Base-by-base conservation (phyloP, 2,797 vertebrate genomes). In the Lates japonicus region DNA sequence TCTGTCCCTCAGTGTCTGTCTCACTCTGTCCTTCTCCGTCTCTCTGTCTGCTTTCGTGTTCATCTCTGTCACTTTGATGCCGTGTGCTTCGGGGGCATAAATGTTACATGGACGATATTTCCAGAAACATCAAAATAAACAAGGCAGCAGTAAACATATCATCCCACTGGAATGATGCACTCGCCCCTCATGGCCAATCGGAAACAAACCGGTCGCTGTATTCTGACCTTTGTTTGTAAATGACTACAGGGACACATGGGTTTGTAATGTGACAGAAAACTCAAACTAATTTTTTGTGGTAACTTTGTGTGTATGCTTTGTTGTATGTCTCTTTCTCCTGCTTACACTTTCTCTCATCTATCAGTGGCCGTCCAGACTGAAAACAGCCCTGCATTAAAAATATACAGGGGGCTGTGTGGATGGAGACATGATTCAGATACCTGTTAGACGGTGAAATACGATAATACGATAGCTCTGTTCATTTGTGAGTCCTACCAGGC, bases 81-180 rank as follows among this genome's bases (percentile, higher is more conserved):
- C 1, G 22, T 17, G 25, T n/a, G 79, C 83, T 90, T 72, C 37
- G 4, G 73, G 81, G 62, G 17, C 44, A 74, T 77, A 48, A 79
- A 87, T 78, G 83, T 73, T 78, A 66, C 87, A 84, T 77, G 65
- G 72, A 74, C 44, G 57, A 84, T 77, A 78, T 87, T 84, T 79
- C 29, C 31, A 16, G 25, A 71, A 82, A 60, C 84, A 80, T 83
- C 51, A 22, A 67, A 82, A 81, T 66, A 69, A 82, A 87, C 66
- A 78, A 79, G 79, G 61, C 62, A 37, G 66, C 77, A 22, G 71
- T 67, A 63, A 92, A 87, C 73, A 48, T 16, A 35, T 35, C 46
- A 3, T 71, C 74, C 58, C 64, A 39, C 29, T 29, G 81, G 78
- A 86, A 60, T 44, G 72, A 81, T 74, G 84, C 74, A 12, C 29